These are phyloP conservation scores for Melinaea menophilus DNA, from an alignment of 2,888 invertebrate species.

Conservation along the genomic window DNA sequence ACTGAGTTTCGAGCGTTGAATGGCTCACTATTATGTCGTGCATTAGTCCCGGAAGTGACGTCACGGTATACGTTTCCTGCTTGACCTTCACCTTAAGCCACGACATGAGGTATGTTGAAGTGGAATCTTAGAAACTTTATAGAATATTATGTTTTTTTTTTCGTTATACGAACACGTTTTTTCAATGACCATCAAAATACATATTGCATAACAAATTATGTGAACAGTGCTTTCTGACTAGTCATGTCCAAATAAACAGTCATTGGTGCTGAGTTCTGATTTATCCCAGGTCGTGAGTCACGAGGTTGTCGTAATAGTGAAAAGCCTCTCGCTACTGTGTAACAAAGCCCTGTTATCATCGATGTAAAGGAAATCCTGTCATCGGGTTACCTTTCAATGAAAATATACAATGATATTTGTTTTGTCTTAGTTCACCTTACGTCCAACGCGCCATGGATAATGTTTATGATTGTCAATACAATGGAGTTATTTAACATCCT, in stretches of 20 bases:
- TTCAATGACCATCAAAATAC: background rate
- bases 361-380: constrained; percentile 32
- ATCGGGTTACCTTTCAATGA: constrained; percentile 32
- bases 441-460: too few species aligned
- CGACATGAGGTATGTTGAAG: background rate
- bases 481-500: too few species aligned
- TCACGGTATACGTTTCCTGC: constrained; percentile 52
- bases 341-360: constrained; percentile 36
- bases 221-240: constrained; percentile 24
- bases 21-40: constrained; percentile 46
- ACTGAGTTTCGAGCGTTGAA: constrained; percentile 29
- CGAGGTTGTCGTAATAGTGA: constrained; percentile 58
- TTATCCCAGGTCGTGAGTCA: constrained; percentile 69
- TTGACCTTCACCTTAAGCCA: constrained; percentile 66
- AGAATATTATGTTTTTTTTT: too few species aligned
- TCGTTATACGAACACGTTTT: too few species aligned
- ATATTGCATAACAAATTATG: constrained; percentile 27
- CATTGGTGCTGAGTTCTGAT: constrained; percentile 68
- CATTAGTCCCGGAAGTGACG: constrained; percentile 66
- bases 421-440: too few species aligned
- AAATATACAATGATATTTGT: constrained; percentile 16
- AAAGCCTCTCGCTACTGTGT: constrained; percentile 53
- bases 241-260: constrained; percentile 68
- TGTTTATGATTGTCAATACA: too few species aligned
- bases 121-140: background rate